Conservation (phyloP, 1,140 invertebrate genomes). For the Chymomyza costata region DNA sequence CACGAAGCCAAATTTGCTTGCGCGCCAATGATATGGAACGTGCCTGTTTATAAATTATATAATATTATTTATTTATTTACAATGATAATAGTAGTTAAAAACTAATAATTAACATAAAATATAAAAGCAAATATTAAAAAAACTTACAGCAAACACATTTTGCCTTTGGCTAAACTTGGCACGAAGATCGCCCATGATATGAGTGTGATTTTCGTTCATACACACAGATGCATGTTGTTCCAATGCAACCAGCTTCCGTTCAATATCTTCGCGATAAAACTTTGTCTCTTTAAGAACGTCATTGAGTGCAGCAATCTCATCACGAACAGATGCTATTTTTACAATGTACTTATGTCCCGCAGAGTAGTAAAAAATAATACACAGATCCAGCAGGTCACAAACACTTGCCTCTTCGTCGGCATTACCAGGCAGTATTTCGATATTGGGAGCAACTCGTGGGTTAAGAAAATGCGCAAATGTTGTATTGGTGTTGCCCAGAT, state of each 20-base stretch:
- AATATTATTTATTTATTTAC: not conserved
- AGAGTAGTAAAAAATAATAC: constrained; percentile 69
- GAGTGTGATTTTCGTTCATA: constrained; percentile 63
- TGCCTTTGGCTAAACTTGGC: constrained; percentile 65
- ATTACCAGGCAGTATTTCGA: constrained; percentile 46
- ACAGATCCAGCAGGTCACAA: constrained; percentile 64
- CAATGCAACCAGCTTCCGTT: constrained; percentile 52
- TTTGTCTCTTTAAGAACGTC: constrained; percentile 70
- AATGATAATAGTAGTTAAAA: not conserved
- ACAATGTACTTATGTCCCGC: constrained; percentile 74
- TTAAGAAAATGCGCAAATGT: constrained; percentile 60
- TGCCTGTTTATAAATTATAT: constrained; percentile 44
- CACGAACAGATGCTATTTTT: constrained; percentile 65
- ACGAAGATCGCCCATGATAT: constrained; percentile 59
- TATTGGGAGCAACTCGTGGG: constrained; percentile 19
- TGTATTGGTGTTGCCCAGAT: constrained; percentile 42
- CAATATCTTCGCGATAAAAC: constrained; percentile 66
- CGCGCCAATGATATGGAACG: constrained; percentile 68
- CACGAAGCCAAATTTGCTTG: constrained; percentile 72
- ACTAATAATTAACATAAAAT: not conserved
- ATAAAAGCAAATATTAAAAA: not conserved
- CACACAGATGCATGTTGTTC: constrained; percentile 67
- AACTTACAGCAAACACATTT: constrained; percentile 72
- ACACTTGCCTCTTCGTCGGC: constrained; percentile 39
- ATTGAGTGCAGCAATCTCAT: constrained; percentile 71